Conservation (phyloP, 1,140 invertebrate genomes). For the Atta colombica region DNA sequence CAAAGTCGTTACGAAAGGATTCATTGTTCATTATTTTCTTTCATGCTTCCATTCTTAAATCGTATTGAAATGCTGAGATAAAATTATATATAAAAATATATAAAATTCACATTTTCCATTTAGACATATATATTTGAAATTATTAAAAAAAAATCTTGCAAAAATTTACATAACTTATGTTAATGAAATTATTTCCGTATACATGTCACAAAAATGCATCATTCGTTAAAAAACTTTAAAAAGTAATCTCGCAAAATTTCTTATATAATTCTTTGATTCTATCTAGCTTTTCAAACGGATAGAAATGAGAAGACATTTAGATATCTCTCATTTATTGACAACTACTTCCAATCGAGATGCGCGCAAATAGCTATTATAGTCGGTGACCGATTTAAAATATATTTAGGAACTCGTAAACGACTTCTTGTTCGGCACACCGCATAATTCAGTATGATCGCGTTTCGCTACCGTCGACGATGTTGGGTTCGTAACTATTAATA, state of each 20-base stretch:
- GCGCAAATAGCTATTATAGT: conserved; percentile 41
- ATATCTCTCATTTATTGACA: background rate
- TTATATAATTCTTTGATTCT: background rate
- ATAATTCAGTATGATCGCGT: conserved; percentile 40
- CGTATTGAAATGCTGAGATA: background rate
- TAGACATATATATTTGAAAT: background rate
- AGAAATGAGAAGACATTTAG: conserved; percentile 25
- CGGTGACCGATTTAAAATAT: conserved; percentile 37
- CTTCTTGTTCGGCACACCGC: conserved; percentile 22
- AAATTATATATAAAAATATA: background rate
- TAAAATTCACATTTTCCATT: background rate
- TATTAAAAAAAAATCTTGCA: background rate
- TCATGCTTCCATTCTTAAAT: background rate
- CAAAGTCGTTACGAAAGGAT: background rate
- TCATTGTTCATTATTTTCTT: conserved; percentile 11
- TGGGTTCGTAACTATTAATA: conserved; percentile 62
- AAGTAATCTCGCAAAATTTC: background rate
- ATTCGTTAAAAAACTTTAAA: background rate
- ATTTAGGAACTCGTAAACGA: conserved; percentile 44
- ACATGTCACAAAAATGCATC: background rate
- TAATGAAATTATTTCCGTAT: background rate
- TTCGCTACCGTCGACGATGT: background rate
- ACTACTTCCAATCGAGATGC: conserved; percentile 10
- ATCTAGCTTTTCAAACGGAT: background rate
- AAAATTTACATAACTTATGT: background rate